These are phyloP conservation scores for Rhabdomys dilectus DNA, from an alignment of 2,113 vertebrate species.

Conservation along the genomic window DNA sequence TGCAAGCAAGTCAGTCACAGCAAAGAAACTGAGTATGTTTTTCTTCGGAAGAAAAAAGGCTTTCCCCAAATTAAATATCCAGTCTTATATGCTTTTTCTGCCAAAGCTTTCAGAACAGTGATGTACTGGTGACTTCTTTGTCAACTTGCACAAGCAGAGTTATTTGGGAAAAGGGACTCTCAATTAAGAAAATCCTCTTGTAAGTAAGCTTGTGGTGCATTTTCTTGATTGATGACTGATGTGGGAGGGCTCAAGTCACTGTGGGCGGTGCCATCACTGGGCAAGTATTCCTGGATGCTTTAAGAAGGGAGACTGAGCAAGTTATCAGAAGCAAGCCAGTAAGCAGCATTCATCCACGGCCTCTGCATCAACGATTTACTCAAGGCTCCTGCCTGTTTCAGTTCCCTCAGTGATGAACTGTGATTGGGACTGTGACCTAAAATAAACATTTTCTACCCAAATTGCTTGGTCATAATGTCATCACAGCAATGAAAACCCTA, in stretches of 20 bases:
- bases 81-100: neutral
- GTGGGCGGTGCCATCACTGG: neutral
- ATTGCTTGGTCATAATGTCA: neutral
- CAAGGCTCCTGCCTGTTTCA: neutral
- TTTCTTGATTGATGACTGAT: neutral
- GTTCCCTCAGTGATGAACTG: neutral
- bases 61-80: neutral
- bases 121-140: neutral
- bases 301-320: neutral
- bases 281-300: neutral
- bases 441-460: neutral
- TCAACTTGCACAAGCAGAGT: neutral
- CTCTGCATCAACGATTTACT: too few species aligned
- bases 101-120: neutral
- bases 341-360: neutral
- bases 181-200: neutral
- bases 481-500: neutral
- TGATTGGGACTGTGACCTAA: too few species aligned
- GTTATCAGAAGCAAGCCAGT: neutral
- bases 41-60: neutral
- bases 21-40: conserved; percentile 3
- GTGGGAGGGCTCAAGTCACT: neutral
- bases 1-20: neutral
- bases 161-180: neutral
- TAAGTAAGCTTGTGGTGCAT: neutral